Percentiles rank a stretch among this genome's conserved stretches.
phyloP scores from a whole-genome alignment of 2,113 vertebrate species.

The Dasyprocta punctata region DNA sequence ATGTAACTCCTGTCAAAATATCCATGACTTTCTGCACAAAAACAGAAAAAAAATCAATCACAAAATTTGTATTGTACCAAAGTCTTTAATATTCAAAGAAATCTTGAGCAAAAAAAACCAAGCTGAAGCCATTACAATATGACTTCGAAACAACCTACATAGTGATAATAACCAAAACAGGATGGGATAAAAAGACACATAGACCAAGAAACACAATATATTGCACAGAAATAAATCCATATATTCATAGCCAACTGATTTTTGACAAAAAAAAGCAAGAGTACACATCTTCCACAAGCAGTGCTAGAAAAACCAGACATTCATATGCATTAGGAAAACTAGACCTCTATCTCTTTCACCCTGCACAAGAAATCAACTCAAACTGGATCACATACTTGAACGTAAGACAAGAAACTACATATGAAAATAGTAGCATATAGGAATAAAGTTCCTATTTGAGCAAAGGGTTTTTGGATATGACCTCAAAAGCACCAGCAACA shows the following conservation, averaged over 20 bases:
- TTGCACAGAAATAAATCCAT: neutral
- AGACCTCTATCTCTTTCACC: neutral
- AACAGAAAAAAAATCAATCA: neutral
- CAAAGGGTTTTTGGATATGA: neutral
- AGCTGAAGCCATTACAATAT: neutral
- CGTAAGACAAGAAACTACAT: neutral
- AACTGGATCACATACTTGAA: neutral
- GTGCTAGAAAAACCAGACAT: neutral
- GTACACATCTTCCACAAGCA: neutral
- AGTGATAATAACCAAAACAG: neutral
- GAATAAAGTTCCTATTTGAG: neutral
- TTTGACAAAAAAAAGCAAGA: neutral
- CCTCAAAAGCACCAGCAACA: neutral
- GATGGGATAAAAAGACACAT: neutral
- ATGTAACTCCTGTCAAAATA: neutral
- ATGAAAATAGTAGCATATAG: neutral
- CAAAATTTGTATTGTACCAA: neutral
- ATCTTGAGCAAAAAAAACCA: neutral
- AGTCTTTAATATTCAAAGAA: neutral
- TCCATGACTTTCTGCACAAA: neutral
- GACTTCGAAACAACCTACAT: neutral
- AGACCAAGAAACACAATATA: neutral
- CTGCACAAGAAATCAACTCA: neutral
- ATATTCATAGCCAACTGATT: neutral
- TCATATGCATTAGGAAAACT: neutral